Evolutionary conservation across 2,888 invertebrate genomes (phyloP).

Genomic region (Drosophila cognata): DNA sequence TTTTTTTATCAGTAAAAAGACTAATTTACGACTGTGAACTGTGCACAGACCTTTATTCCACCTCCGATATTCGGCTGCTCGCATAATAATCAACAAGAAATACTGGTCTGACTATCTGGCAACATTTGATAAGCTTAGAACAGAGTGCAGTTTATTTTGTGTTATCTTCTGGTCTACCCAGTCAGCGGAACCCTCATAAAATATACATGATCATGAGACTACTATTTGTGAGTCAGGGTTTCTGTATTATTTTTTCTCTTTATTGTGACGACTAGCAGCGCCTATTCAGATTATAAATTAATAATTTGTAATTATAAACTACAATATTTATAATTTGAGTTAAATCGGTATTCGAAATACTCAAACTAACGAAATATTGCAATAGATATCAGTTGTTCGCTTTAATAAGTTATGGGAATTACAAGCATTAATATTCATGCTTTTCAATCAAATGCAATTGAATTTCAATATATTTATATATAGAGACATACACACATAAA

Average conservation of each 20-base stretch:
- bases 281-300: background rate
- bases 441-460: constrained; percentile 34
- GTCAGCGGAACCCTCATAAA: constrained; percentile 27
- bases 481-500: constrained; percentile 7
- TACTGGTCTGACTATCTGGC: constrained; percentile 2
- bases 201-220: constrained; percentile 2
- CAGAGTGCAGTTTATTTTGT: constrained; percentile 11
- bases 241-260: background rate
- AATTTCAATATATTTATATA: constrained; percentile 34
- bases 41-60: constrained; percentile 7
- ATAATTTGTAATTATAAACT: too few species aligned
- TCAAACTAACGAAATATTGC: background rate
- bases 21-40: constrained; percentile 55
- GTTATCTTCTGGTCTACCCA: constrained; percentile 30
- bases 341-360: background rate
- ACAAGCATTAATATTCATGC: background rate
- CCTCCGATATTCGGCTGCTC: constrained; percentile 9
- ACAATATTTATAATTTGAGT: background rate
- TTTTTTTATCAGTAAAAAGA: constrained; percentile 35
- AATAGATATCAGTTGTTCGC: background rate
- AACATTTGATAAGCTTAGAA: constrained; percentile 34
- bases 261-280: background rate
- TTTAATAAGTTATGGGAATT: background rate
- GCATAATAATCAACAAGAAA: constrained; percentile 38
- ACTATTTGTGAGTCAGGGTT: constrained; percentile 1